phyloP scores from a whole-genome alignment of 35 echinoderm and acorn worm species.

The Heliocidaris tuberculata region DNA sequence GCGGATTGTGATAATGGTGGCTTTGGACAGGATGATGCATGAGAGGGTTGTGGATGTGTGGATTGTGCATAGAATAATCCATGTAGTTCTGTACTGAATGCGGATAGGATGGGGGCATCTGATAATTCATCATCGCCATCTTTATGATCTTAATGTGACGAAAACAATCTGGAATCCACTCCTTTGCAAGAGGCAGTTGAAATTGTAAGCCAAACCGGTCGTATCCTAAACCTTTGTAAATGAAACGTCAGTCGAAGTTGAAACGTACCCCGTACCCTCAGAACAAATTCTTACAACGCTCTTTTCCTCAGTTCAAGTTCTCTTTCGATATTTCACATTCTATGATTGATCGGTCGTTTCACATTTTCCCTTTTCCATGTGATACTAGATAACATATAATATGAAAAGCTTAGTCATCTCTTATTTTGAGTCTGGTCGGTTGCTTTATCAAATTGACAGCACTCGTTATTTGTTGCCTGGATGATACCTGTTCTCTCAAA shows the following conservation, averaged over 20 bases:
- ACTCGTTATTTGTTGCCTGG: neutral
- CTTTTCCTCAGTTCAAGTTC: neutral
- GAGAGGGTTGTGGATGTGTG: conserved; percentile 4
- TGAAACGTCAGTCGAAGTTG: too few species aligned
- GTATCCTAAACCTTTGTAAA: neutral
- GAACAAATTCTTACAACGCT: neutral
- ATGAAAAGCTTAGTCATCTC: neutral
- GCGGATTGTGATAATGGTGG: neutral
- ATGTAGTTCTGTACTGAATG: conserved; percentile 25
- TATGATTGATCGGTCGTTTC: neutral
- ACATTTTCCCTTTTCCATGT: neutral
- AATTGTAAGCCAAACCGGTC: neutral
- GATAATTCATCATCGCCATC: conserved; percentile 29
- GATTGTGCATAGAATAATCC: conserved; percentile 1
- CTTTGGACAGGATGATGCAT: conserved; percentile 1
- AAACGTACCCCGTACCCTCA: neutral
- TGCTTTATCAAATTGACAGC: neutral
- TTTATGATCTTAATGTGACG: neutral
- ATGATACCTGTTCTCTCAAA: neutral
- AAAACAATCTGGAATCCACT: neutral
- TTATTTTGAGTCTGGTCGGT: neutral
- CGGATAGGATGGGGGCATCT: neutral
- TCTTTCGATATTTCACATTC: neutral
- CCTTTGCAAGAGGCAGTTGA: neutral
- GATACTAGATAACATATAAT: neutral